Base-by-base conservation (phyloP, 1,140 invertebrate genomes). In the Leguminivora glycinivorella region DNA sequence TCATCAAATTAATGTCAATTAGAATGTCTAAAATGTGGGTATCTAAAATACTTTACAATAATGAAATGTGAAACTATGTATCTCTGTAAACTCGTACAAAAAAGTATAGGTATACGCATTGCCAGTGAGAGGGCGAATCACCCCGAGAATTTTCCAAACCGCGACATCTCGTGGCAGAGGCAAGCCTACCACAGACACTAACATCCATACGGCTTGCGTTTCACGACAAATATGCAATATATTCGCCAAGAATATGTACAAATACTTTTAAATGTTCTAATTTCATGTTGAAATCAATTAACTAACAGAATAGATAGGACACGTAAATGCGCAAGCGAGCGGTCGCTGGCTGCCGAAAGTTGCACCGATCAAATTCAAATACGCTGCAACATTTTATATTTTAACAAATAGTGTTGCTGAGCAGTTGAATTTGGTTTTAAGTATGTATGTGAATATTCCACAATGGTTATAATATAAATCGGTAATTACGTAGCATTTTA, bases 251-350 rank as follows among this genome's bases (percentile, higher is more conserved):
- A 52, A 22, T 52, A 52, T 52, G 47, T 52, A 52, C 17, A 52
- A 52, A 52, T 52, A 52, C 47, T 22, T 43, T 43, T 9, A 52
- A 22, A 52, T 52, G 19, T 52, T 10, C 47, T 52, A 22, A 52
- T 52, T 52, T 52, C n/a, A 52, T 52, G n/a, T 52, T 19, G 19
- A n/a, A 43, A 52, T 52, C 2, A 52, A 22, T 52, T 52, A 22
- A 52, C 47, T 22, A 22, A 52, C 19, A 9, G 47, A 52, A 52
- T 19, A 52, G 19, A 22, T 52, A 52, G 10, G 47, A 52, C 47
- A 52, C 47, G 47, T 52, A 52, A 52, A 52, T 52, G 47, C 47
- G 47, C 47, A 52, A 52, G 47, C 47, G 47, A 52, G 47, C 47
- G 47, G 47, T 22, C 19, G 2, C 47, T 22, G 47, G 47, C 47